A percentile compares a stretch with the other conserved stretches of the same genome.
Conservation (phyloP, 2,888 invertebrate species). For the Drosophila meridionalis region DNA sequence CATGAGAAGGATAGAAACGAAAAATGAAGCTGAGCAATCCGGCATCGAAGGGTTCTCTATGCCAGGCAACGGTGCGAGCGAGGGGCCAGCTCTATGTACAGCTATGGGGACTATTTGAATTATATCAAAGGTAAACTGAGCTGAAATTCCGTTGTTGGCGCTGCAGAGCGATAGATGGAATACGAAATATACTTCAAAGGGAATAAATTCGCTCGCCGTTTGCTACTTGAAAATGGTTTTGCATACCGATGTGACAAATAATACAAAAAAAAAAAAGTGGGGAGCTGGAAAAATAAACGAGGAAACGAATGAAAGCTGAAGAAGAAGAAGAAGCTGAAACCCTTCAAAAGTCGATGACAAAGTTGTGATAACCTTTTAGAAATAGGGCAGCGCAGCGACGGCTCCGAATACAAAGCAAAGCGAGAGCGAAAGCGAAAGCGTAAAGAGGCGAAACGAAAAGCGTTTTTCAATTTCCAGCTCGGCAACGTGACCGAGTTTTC, state of each 20-base stretch:
- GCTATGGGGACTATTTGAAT: not conserved
- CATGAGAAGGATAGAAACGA: not conserved
- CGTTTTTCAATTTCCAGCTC: slow-evolving; percentile 46
- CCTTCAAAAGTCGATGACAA: slow-evolving; percentile 30
- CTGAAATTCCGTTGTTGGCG: slow-evolving; percentile 12
- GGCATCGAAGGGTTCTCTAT: not conserved
- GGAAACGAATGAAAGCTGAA: not conserved
- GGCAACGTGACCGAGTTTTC: slow-evolving; percentile 54
- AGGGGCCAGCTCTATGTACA: not conserved
- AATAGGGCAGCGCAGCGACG: slow-evolving; percentile 17
- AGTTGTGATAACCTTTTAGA: slow-evolving; percentile 34
- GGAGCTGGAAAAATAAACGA: not conserved
- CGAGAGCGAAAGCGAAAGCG: not conserved
- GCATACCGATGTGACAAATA: slow-evolving; percentile 10
- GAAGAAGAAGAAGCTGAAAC: not conserved
- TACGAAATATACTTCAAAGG: slow-evolving; percentile 1
- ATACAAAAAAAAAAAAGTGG: not conserved
- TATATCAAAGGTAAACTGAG: slow-evolving; percentile 9
- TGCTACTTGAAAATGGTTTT: slow-evolving; percentile 7
- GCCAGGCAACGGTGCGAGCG: not conserved
- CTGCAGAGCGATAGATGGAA: slow-evolving; percentile 4
- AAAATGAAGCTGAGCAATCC: not conserved
- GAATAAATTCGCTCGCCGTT: slow-evolving; percentile 9
- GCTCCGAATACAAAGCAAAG: slow-evolving; percentile 17
- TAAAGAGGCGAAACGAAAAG: slow-evolving; percentile 28